Percentiles rank a stretch among this genome's conserved stretches.
Evolutionary conservation across 2,797 vertebrate species (phyloP).

Genomic region (Amphiprion clarkii): DNA sequence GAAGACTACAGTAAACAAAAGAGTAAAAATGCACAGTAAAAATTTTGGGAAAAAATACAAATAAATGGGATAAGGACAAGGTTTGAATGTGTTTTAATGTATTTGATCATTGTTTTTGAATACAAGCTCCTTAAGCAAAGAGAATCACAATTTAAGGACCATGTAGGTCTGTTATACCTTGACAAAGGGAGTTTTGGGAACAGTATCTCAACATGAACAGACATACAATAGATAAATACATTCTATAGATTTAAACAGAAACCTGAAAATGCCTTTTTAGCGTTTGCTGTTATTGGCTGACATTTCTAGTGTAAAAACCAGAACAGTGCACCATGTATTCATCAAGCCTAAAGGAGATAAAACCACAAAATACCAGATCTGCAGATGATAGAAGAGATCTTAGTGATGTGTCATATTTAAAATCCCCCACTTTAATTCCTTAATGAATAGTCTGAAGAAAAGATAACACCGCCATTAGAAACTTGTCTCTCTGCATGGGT

Average conservation of each 20-base stretch:
- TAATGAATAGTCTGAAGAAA: not conserved
- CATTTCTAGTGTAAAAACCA: not conserved
- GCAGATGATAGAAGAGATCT: conserved; percentile 5
- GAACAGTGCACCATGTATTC: not conserved
- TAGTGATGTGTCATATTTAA: not conserved
- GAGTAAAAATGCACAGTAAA: no score
- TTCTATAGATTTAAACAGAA: conserved; percentile 5
- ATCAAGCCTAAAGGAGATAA: not conserved
- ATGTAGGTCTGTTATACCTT: not conserved
- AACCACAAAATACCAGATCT: conserved; percentile 2
- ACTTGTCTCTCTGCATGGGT: conserved; percentile 17
- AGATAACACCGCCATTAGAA: not conserved
- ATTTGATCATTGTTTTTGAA: no score
- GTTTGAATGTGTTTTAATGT: no score
- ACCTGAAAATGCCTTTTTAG: not conserved
- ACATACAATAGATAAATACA: not conserved
- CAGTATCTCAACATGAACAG: not conserved
- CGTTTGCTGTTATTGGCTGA: not conserved
- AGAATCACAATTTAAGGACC: no score
- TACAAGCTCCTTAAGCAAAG: no score
- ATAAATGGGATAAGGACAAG: no score
- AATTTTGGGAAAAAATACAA: no score
- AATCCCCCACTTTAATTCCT: not conserved
- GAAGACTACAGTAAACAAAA: no score
- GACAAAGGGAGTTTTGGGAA: not conserved